phyloP scores from a whole-genome alignment of 2,113 vertebrate genomes.

The Heptranchias perlo region DNA sequence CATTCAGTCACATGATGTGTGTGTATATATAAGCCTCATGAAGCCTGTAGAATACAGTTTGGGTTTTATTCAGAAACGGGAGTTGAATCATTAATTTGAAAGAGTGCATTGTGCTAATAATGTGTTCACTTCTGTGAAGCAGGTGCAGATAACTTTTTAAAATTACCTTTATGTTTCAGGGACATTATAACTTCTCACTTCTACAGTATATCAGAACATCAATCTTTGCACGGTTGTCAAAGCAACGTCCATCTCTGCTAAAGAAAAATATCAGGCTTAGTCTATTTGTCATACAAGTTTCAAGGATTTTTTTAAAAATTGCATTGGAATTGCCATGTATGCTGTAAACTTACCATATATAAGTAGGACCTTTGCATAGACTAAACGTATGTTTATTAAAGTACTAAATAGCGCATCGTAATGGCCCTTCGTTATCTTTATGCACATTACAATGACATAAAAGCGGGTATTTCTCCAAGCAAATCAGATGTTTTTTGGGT shows the following conservation, averaged over 20 bases:
- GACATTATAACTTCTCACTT: neutral
- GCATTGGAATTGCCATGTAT: slow-evolving; percentile 33
- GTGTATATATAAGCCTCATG: slow-evolving; percentile 21
- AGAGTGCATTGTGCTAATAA: slow-evolving; percentile 15
- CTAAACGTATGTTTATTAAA: slow-evolving; percentile 32
- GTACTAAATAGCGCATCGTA: slow-evolving; percentile 20
- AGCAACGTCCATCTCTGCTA: neutral
- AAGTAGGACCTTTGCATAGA: slow-evolving; percentile 25
- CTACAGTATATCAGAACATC: neutral
- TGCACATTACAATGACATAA: neutral
- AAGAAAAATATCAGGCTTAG: slow-evolving; percentile 11
- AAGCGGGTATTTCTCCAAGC: neutral
- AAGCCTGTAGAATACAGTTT: neutral
- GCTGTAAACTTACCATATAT: slow-evolving; percentile 31
- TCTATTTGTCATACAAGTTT: slow-evolving; percentile 13
- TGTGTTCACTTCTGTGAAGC: slow-evolving; percentile 19
- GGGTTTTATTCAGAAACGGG: neutral
- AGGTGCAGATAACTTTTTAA: neutral
- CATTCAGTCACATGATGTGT: slow-evolving; percentile 28
- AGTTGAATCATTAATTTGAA: slow-evolving; percentile 10
- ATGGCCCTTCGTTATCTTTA: slow-evolving; percentile 29
- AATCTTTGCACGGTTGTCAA: neutral
- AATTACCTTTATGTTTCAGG: slow-evolving; percentile 29
- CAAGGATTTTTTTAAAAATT: slow-evolving; percentile 8
- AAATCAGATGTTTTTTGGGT: neutral